Conservation (phyloP, 2,113 vertebrate species). For the Stomatorhinus ivindoensis region DNA sequence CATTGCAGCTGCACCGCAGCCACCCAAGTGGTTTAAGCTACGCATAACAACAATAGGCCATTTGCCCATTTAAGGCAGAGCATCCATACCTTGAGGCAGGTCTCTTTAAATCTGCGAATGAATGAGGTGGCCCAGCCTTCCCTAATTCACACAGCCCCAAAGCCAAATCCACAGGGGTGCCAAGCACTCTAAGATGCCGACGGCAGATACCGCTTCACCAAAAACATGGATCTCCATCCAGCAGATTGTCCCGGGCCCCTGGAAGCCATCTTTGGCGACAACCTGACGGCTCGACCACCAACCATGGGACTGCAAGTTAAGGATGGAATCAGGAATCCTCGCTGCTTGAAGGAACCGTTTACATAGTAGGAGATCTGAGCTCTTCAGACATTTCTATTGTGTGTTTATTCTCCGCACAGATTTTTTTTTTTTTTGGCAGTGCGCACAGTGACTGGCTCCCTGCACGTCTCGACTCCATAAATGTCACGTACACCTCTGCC, state of each 20-base stretch:
- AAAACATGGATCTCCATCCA: neutral
- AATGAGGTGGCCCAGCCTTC: too few relatives aligned
- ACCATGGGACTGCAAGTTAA: neutral
- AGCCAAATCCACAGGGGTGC: neutral
- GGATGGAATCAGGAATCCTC: neutral
- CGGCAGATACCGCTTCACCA: neutral
- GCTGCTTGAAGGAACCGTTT: neutral
- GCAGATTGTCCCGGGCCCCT: neutral
- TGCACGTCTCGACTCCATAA: neutral
- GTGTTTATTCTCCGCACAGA: neutral
- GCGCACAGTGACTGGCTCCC: neutral
- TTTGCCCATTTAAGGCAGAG: neutral
- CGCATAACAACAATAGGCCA: neutral
- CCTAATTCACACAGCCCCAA: neutral
- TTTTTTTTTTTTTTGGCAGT: neutral
- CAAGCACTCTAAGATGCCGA: neutral
- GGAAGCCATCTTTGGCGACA: neutral
- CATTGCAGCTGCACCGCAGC: neutral
- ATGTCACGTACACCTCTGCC: neutral
- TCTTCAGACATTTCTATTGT: neutral
- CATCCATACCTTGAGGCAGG: conserved; percentile 2
- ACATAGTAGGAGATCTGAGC: neutral
- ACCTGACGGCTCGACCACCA: neutral
- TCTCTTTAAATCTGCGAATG: too few relatives aligned
- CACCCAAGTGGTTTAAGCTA: neutral